Evolutionary conservation across 2,113 vertebrate species (phyloP).

Genomic region (Hydrolagus affinis): DNA sequence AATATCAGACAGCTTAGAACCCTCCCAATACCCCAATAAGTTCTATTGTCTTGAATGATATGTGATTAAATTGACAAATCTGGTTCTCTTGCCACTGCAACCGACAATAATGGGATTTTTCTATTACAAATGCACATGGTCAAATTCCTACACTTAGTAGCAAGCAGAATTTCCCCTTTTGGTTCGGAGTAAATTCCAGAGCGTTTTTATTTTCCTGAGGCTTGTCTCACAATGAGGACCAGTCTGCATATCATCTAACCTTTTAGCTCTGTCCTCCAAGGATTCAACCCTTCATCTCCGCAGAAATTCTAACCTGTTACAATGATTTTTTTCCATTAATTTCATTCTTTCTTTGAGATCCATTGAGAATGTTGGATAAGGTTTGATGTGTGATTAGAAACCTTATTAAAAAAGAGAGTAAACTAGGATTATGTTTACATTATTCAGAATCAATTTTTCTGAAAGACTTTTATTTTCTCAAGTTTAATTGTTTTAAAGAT

Average conservation of each 20-base stretch:
- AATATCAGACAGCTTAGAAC: not conserved
- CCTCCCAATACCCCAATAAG: not conserved
- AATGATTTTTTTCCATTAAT: conserved; percentile 1
- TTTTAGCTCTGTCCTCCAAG: no score
- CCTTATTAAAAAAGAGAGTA: not conserved
- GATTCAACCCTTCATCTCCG: no score
- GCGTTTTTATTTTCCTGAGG: no score
- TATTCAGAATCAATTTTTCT: not conserved
- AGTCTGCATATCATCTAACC: no score
- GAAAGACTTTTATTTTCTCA: not conserved
- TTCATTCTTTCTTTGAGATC: not conserved
- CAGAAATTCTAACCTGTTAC: no score
- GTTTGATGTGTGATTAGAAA: not conserved
- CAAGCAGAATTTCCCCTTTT: no score
- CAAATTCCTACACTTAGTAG: no score
- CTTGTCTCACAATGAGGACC: no score
- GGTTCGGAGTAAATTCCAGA: no score
- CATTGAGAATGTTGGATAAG: not conserved
- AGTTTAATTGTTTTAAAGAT: conserved; percentile 23
- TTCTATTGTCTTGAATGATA: not conserved
- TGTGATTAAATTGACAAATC: not conserved
- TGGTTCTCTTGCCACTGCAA: no score
- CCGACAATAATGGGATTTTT: no score
- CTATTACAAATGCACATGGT: no score
- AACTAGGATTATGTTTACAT: not conserved